A percentile compares a stretch with the other conserved stretches of the same genome.
Conservation (phyloP, 1,140 invertebrate genomes). For the Rhynchophorus ferrugineus region DNA sequence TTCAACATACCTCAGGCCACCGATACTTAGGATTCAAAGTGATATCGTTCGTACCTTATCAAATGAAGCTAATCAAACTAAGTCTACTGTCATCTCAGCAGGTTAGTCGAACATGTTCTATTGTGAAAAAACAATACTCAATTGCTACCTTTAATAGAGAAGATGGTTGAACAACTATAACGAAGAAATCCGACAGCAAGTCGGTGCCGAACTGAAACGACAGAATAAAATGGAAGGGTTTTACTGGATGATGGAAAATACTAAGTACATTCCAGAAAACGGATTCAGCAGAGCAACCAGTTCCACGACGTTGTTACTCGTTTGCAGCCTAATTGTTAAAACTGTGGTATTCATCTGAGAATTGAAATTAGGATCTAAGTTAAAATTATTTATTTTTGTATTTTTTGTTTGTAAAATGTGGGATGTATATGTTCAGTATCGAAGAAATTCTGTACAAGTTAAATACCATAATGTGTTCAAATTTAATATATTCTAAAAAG, state of each 20-base stretch:
- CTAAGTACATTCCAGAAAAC: conserved; percentile 55
- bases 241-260: conserved; percentile 76
- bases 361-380: neutral
- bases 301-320: neutral
- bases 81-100: conserved; percentile 67
- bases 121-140: conserved; percentile 11
- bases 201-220: conserved; percentile 63
- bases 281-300: neutral
- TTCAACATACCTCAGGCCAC: conserved; percentile 42
- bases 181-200: conserved; percentile 55
- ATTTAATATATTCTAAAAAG: too few relatives aligned
- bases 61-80: conserved; percentile 80
- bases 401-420: too few relatives aligned
- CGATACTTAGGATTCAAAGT: conserved; percentile 67
- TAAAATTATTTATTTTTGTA: neutral
- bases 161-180: conserved; percentile 75
- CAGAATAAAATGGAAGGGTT: conserved; percentile 60
- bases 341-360: neutral
- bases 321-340: neutral
- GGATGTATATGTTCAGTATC: too few relatives aligned
- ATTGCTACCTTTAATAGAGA: conserved; percentile 60
- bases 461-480: neutral
- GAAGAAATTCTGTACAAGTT: too few relatives aligned
- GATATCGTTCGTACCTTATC: conserved; percentile 86
- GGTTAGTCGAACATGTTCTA: conserved; percentile 43